A percentile compares a stretch with the other conserved stretches of the same genome.
phyloP scores from a whole-genome alignment of 1,140 invertebrate genomes.

The Drosophila mauritiana region DNA sequence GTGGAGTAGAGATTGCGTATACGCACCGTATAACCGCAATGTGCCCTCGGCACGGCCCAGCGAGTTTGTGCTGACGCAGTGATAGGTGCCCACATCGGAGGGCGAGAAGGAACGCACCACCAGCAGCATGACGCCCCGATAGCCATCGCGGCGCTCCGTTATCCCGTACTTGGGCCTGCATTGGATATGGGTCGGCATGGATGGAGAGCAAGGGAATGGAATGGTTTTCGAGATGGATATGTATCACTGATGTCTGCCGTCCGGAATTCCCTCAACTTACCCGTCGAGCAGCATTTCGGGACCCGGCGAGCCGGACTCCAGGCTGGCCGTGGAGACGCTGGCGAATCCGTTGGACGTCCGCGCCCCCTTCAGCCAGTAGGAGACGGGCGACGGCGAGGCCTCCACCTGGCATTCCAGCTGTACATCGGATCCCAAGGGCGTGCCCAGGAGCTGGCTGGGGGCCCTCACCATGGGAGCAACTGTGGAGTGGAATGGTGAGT shows the following conservation, averaged over 20 bases:
- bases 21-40: slow-evolving; percentile 93
- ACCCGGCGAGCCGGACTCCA: slow-evolving; percentile 79
- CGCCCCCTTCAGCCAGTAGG: slow-evolving; percentile 92
- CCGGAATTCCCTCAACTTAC: slow-evolving; percentile 85
- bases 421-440: slow-evolving; percentile 92
- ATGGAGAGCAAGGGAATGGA: slow-evolving; percentile 1
- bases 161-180: slow-evolving; percentile 92
- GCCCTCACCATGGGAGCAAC: slow-evolving; percentile 93
- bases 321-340: slow-evolving; percentile 72
- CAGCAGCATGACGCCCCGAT: slow-evolving; percentile 94
- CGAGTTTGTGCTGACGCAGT: slow-evolving; percentile 95
- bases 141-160: slow-evolving; percentile 90
- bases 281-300: slow-evolving; percentile 91
- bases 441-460: slow-evolving; percentile 92
- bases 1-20: slow-evolving; percentile 51
- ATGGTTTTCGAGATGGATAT: slow-evolving; percentile 15
- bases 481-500: slow-evolving; percentile 76
- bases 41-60: slow-evolving; percentile 93
- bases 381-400: slow-evolving; percentile 92
- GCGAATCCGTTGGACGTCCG: slow-evolving; percentile 83
- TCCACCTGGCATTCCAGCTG: slow-evolving; percentile 93
- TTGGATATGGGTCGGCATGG: neutral
- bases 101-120: slow-evolving; percentile 91
- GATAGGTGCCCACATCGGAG: slow-evolving; percentile 94
- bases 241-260: slow-evolving; percentile 22